Evolutionary conservation across 2,888 invertebrate genomes (phyloP), one percentile per base, ranked within the genome.

Genomic region (Chloroclystis v-ata): DNA sequence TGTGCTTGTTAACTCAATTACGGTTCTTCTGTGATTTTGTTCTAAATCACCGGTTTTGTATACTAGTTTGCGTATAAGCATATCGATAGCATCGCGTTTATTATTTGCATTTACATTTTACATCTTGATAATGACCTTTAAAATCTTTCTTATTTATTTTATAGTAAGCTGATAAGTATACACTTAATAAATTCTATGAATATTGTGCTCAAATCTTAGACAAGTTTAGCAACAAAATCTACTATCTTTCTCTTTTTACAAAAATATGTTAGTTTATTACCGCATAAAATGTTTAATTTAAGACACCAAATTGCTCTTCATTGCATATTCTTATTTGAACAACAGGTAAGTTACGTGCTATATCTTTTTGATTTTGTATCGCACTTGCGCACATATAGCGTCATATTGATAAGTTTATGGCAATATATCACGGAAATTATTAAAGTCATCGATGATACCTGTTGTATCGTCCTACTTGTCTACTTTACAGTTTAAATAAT

Each of bases 321-420:
- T 47, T 45, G 26, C 35, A 29, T 40, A 35, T 25, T 28, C 32
- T 26, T 49, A 26, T 53, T 47, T 26, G 39, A 28, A 43, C 40
- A 47, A 44, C 13, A 40, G 25, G 16, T 45, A 45, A 45, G 39
- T 38, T 37, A 49, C 53, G 53, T 51, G 47, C 26, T 33, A 13
- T 54, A 54, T 57, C 48, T 52, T 43, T 52, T 57, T 49, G 41
- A 48, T 47, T 46, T 30, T 28, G n/a, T 33, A 41, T 37, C 51
- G 16, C 43, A 57, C 53, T 51, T 57, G 57, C 46, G 47, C 43
- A 53, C 30, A 57, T 42, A 57, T 14, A 35, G 45, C 55, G 57
- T 55, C 57, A 54, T 45, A 8, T 26, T 41, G 30, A 44, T 44
- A 48, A 38, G 28, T 41, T 46, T 28, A 10, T 43, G 32, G 37